Percentiles rank a stretch among this genome's conserved stretches.
Conservation (phyloP, 2,113 vertebrate genomes). For the Engystomops pustulosus region DNA sequence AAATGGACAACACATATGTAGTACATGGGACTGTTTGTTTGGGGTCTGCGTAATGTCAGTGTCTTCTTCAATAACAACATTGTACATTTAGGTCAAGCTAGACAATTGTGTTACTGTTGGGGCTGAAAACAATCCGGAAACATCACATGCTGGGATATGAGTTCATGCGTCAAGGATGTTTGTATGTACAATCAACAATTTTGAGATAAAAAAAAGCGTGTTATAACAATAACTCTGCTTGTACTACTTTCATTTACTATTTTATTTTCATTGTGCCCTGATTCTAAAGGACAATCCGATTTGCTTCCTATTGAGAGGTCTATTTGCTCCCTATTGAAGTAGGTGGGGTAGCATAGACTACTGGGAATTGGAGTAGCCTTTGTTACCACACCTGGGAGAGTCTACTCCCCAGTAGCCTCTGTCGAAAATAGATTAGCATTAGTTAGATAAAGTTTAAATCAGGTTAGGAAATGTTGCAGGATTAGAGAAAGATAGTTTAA, state of each 20-base stretch:
- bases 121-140: conserved; percentile 17
- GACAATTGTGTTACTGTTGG: conserved; percentile 45
- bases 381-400: too few relatives aligned
- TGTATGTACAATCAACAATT: not conserved
- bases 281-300: too few relatives aligned
- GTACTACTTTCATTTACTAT: not conserved
- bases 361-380: too few relatives aligned
- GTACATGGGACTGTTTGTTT: conserved; percentile 22
- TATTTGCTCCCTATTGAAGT: too few relatives aligned
- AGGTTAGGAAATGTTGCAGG: too few relatives aligned
- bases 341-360: too few relatives aligned
- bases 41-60: conserved; percentile 36
- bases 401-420: too few relatives aligned
- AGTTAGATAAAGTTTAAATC: too few relatives aligned
- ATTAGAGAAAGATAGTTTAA: too few relatives aligned
- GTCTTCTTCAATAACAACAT: conserved; percentile 32
- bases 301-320: too few relatives aligned
- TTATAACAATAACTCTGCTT: not conserved
- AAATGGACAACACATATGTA: conserved; percentile 26
- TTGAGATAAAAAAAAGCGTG: not conserved
- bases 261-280: too few relatives aligned
- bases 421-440: too few relatives aligned
- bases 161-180: not conserved
- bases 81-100: conserved; percentile 2
- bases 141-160: conserved; percentile 37